Conservation (phyloP, 2,113 vertebrate genomes). For the Cranoglanis bouderius region DNA sequence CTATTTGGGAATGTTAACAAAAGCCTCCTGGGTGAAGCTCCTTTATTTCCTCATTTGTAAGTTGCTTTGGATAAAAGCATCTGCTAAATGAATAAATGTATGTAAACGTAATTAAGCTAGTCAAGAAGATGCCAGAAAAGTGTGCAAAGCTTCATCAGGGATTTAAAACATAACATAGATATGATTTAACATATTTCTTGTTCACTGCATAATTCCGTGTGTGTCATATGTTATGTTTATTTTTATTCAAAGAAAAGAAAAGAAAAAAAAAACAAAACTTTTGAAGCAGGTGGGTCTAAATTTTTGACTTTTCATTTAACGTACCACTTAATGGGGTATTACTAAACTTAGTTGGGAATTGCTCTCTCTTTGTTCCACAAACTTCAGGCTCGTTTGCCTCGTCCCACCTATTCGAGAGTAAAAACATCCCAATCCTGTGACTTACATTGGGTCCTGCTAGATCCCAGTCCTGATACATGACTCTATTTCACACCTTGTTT, state of each 20-base stretch:
- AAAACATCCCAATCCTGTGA: neutral
- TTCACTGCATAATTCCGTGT: neutral
- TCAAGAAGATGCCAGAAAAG: neutral
- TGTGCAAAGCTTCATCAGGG: neutral
- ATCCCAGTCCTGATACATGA: neutral
- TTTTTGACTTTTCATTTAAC: neutral
- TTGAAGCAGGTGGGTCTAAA: neutral
- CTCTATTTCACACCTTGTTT: neutral
- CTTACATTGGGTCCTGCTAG: neutral
- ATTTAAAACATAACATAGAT: neutral
- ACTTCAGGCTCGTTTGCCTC: neutral
- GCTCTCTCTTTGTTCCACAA: neutral
- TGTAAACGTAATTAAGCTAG: too few relatives aligned
- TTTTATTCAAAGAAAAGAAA: too few relatives aligned
- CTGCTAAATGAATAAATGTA: too few relatives aligned
- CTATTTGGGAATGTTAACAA: neutral
- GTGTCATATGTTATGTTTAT: neutral
- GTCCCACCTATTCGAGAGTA: neutral
- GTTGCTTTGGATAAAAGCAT: too few relatives aligned
- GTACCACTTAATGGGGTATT: neutral
- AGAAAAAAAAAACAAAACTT: neutral
- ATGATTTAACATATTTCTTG: neutral
- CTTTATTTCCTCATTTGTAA: too few relatives aligned
- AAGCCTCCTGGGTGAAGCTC: neutral
- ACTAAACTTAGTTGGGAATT: neutral